Conservation (phyloP, 2,113 vertebrate genomes). For the Grus americana region DNA sequence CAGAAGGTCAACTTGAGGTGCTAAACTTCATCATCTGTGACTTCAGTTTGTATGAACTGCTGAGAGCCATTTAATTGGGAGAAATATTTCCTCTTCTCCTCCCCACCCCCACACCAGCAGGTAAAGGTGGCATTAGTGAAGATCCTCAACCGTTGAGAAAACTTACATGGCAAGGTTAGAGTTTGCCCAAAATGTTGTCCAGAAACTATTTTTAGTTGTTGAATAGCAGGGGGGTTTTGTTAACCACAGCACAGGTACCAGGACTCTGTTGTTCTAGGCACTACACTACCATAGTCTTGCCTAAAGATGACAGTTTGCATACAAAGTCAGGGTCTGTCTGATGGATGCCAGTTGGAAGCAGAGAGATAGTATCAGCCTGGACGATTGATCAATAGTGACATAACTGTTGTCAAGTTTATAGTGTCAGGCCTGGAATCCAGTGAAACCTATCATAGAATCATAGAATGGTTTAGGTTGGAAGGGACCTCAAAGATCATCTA, state of each 20-base stretch:
- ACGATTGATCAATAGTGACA: not conserved
- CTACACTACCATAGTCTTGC: not conserved
- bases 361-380: not conserved
- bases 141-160: not conserved
- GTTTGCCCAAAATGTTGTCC: not conserved
- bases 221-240: not conserved
- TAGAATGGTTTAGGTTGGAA: too few relatives aligned
- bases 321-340: not conserved
- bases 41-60: not conserved
- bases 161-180: not conserved
- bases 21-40: not conserved
- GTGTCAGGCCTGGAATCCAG: not conserved
- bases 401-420: not conserved
- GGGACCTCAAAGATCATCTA: too few relatives aligned
- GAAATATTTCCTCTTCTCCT: not conserved
- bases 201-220: not conserved
- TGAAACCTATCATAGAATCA: not conserved
- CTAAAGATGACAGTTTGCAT: not conserved
- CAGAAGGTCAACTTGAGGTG: not conserved
- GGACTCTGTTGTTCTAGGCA: not conserved
- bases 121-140: not conserved
- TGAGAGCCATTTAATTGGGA: not conserved
- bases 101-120: not conserved
- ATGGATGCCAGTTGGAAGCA: not conserved
- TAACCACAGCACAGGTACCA: not conserved